These are phyloP conservation scores for Halyomorpha halys DNA, from an alignment of 1,140 invertebrate species.

Conservation along the genomic window DNA sequence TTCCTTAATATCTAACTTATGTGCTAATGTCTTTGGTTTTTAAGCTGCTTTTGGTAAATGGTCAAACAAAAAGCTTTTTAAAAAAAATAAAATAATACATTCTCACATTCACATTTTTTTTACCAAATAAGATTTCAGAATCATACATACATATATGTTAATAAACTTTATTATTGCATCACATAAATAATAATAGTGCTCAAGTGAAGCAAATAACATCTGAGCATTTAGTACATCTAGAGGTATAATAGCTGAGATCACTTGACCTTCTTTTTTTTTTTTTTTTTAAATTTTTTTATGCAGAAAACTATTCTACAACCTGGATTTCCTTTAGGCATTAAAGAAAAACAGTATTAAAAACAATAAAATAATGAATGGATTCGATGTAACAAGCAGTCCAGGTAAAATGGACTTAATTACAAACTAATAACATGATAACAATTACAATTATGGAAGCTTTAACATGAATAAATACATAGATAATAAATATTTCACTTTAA, in stretches of 20 bases:
- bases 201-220: constrained; percentile 5
- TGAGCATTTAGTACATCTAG: constrained; percentile 5
- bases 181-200: constrained; percentile 11
- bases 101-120: background rate
- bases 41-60: constrained; percentile 8
- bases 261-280: too few relatives aligned
- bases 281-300: background rate
- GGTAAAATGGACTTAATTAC: background rate
- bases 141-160: background rate
- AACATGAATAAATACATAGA: constrained; percentile 14
- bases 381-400: constrained; percentile 17
- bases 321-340: constrained; percentile 1
- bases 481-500: constrained; percentile 7
- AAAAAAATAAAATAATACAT: constrained; percentile 3
- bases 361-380: background rate
- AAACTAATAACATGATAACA: constrained; percentile 17
- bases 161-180: constrained; percentile 10
- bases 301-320: constrained; percentile 1
- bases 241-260: constrained; percentile 11
- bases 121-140: background rate
- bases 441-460: constrained; percentile 14
- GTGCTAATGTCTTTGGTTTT: constrained; percentile 16
- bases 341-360: background rate
- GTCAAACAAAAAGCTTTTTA: constrained; percentile 6
- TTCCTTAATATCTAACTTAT: constrained; percentile 7